Conservation (phyloP, 1,140 invertebrate genomes). For the Caenorhabditis briggsae region DNA sequence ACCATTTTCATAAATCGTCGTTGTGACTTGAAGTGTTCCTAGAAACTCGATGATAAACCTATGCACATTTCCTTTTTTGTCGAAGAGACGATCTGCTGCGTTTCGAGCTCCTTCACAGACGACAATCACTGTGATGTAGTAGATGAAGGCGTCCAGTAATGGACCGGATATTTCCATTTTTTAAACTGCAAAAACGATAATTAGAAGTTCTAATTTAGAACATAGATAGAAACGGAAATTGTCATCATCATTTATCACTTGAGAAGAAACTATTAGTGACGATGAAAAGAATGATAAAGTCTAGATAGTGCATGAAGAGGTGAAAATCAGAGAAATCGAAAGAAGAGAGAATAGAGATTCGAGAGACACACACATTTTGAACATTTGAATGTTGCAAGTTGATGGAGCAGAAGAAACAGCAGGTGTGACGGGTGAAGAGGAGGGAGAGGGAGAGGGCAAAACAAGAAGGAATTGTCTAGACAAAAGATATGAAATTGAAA, state of each 20-base stretch:
- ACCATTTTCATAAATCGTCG: conserved; percentile 39
- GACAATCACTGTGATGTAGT: conserved; percentile 18
- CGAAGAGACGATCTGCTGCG: conserved; percentile 30
- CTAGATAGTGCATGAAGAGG: neutral
- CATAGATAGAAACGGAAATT: neutral
- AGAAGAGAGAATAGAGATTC: neutral
- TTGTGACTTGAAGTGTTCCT: conserved; percentile 32
- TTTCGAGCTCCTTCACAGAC: conserved; percentile 31
- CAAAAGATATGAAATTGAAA: neutral
- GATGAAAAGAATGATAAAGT: neutral
- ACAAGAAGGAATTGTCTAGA: neutral
- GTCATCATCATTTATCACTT: neutral
- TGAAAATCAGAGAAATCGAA: neutral
- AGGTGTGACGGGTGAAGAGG: neutral
- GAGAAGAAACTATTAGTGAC: too few species aligned
- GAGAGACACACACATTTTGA: neutral
- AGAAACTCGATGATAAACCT: conserved; percentile 21
- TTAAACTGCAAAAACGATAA: neutral
- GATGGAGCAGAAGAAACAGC: conserved; percentile 45
- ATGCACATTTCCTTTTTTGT: conserved; percentile 33
- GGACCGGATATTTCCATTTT: conserved; percentile 11
- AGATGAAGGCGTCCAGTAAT: conserved; percentile 19
- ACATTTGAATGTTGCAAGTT: neutral
- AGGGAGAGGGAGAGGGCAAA: neutral
- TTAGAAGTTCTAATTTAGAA: neutral